Percentiles rank a stretch among this genome's conserved stretches.
Conservation (phyloP, 2,797 vertebrate genomes). For the Natrix natrix region DNA sequence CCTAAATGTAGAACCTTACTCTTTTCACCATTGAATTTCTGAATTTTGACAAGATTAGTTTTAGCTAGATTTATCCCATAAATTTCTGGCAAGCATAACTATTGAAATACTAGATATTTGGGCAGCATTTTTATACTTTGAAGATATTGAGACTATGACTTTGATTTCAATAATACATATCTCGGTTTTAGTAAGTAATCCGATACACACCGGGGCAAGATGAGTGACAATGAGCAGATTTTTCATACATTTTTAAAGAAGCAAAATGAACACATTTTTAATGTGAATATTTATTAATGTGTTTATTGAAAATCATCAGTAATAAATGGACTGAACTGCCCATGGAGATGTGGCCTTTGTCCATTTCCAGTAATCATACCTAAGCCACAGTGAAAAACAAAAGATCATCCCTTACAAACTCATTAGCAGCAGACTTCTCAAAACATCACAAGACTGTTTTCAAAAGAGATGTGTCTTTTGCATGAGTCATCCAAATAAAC, state of each 20-base stretch:
- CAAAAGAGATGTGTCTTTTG: conserved; percentile 7
- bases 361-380: conserved; percentile 44
- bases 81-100: conserved; percentile 4
- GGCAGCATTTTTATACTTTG: not conserved
- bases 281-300: not conserved
- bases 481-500: conserved; percentile 25
- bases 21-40: no score
- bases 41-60: not conserved
- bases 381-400: conserved; percentile 35
- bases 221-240: not conserved
- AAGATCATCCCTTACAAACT: not conserved
- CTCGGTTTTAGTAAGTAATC: not conserved
- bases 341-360: not conserved
- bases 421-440: conserved; percentile 6
- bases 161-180: not conserved
- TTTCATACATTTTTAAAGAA: not conserved
- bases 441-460: not conserved
- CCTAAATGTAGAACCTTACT: no score
- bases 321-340: not conserved
- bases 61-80: not conserved
- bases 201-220: not conserved
- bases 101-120: not conserved
- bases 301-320: not conserved
- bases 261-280: not conserved
- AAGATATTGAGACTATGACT: not conserved